Evolutionary conservation across 2,113 vertebrate species (phyloP).

Genomic region (Columbina picui): DNA sequence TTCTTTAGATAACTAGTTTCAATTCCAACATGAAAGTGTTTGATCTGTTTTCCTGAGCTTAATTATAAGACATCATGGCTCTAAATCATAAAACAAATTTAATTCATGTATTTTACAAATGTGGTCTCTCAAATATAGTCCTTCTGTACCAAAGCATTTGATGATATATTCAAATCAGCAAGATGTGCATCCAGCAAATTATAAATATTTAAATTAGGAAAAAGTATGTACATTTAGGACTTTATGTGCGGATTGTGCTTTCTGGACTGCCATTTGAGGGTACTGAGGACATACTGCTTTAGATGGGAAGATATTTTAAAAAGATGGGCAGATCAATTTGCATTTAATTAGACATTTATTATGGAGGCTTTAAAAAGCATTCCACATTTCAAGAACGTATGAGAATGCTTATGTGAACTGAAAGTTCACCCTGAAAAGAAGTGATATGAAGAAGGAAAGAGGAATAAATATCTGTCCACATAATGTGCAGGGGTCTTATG

Average conservation of each 20-base stretch:
- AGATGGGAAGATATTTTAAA: neutral
- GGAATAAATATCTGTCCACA: neutral
- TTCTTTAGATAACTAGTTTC: slow-evolving; percentile 41
- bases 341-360: neutral
- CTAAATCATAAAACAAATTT: neutral
- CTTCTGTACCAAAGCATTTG: neutral
- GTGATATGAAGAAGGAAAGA: neutral
- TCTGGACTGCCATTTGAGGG: neutral
- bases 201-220: neutral
- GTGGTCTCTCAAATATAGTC: neutral
- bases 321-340: neutral
- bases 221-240: neutral
- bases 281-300: neutral
- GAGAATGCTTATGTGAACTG: neutral
- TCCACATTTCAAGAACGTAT: neutral
- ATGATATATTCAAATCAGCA: neutral
- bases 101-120: neutral
- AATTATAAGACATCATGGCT: slow-evolving; percentile 1
- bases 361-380: neutral
- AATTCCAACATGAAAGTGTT: slow-evolving; percentile 32
- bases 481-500: neutral
- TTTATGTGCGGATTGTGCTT: neutral
- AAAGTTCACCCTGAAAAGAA: neutral
- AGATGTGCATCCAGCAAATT: neutral
- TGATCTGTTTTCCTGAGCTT: slow-evolving; percentile 39